These are phyloP conservation scores for Grantiella picta DNA, from an alignment of 2,113 vertebrate genomes.

Conservation along the genomic window DNA sequence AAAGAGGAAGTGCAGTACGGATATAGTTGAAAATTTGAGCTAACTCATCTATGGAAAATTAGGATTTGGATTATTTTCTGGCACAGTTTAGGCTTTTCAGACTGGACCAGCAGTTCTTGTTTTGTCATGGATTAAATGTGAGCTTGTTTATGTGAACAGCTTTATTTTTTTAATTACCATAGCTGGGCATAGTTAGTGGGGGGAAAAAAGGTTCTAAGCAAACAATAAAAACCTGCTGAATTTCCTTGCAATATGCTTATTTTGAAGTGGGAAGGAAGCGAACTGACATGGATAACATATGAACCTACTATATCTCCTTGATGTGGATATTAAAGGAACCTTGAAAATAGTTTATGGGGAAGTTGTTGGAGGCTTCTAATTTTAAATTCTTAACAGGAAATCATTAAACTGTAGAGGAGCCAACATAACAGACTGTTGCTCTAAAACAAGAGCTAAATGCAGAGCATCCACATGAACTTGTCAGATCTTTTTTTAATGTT, in stretches of 20 bases:
- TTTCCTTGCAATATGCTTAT: constrained; percentile 40
- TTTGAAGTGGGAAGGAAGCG: constrained; percentile 59
- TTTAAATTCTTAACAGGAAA: constrained; percentile 65
- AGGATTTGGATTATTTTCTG: not conserved
- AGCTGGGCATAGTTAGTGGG: not conserved
- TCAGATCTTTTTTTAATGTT: constrained; percentile 30
- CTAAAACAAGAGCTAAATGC: constrained; percentile 55
- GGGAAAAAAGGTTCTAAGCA: not conserved
- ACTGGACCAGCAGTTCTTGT: not conserved
- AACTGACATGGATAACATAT: constrained; percentile 59
- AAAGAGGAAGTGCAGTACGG: not conserved
- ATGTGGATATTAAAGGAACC: constrained; percentile 69
- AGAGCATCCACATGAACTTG: constrained; percentile 53
- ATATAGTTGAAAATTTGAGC: not conserved
- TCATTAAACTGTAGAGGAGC: constrained; percentile 58
- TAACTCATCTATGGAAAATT: not conserved
- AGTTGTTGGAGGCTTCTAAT: constrained; percentile 68
- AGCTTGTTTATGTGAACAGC: not conserved
- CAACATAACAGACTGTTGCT: constrained; percentile 60
- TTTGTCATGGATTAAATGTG: not conserved
- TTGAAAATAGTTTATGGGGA: constrained; percentile 63
- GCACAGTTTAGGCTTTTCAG: not conserved
- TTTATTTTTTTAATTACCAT: not conserved
- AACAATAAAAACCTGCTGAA: constrained; percentile 38
- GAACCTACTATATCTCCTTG: constrained; percentile 58